Conservation (phyloP, 1,140 invertebrate species). For the Microvelia longipes region DNA sequence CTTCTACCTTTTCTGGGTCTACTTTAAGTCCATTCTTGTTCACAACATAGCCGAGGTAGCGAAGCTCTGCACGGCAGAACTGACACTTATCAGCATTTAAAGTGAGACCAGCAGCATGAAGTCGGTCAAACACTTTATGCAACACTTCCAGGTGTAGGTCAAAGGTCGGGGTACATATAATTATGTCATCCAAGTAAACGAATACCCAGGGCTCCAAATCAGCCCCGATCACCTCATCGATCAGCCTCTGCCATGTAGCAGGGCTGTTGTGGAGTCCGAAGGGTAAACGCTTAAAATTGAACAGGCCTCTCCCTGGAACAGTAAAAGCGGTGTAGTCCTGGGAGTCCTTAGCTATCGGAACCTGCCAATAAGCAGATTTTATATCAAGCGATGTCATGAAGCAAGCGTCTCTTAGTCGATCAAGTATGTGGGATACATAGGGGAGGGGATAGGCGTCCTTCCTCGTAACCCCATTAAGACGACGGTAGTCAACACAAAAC, state of each 20-base stretch:
- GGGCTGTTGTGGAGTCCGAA: conserved; percentile 28
- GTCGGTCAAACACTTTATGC: conserved; percentile 15
- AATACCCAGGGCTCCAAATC: conserved; percentile 9
- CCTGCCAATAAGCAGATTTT: conserved; percentile 23
- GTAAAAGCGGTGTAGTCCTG: conserved; percentile 16
- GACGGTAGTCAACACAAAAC: conserved; percentile 34
- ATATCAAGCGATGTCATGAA: conserved; percentile 25
- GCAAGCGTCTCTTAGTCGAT: conserved; percentile 21
- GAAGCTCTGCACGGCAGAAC: conserved; percentile 7
- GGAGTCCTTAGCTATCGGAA: conserved; percentile 7
- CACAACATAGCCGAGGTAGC: conserved; percentile 12
- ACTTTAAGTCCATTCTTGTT: background rate
- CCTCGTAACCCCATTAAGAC: conserved; percentile 30
- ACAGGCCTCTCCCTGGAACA: conserved; percentile 22
- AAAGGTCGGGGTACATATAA: conserved; percentile 17
- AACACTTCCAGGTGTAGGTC: conserved; percentile 23
- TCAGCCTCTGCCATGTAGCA: conserved; percentile 22
- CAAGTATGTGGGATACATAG: conserved; percentile 4
- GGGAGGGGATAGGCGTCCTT: conserved; percentile 20
- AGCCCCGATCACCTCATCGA: conserved; percentile 18
- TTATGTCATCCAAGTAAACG: conserved; percentile 25
- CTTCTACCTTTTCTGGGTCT: conserved; percentile 6
- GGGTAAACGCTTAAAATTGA: conserved; percentile 25
- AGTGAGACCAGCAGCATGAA: conserved; percentile 21
- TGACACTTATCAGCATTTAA: conserved; percentile 25